Base-by-base conservation (phyloP, 2,888 invertebrate species). In the Cataglyphis altisquamis region DNA sequence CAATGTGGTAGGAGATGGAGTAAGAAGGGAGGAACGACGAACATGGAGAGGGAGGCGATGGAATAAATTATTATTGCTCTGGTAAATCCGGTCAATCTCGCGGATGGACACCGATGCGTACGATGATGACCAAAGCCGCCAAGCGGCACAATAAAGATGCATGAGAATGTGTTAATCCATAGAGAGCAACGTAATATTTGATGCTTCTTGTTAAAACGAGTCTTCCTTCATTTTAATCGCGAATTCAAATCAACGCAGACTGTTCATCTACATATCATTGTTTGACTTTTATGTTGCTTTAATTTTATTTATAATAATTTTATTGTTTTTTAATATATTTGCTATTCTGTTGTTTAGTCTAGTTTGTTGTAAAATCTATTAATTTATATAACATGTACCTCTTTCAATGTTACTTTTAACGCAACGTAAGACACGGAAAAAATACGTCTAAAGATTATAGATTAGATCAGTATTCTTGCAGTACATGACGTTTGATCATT, bases 51-150 rank as follows among this genome's bases (percentile, higher is more conserved):
- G 25, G 78, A 45, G 60, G 67, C 77, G 77, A 88, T 85, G 88
- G 88, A 91, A 92, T 93, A 91, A 92, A 92, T 93, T 92, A 92
- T 93, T 90, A 91, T 92, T 90, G 88, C 91, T 86, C 88, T 88
- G 87, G 90, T 89, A 92, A 93, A 92, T 92, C 91, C 91, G 90
- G 90, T 90, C 90, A 91, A 91, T 92, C 91, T 91, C 88, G 87
- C 73, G 87, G 87, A 90, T 83, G 87, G 89, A 89, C 89, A 90
- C 88, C 87, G 86, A 87, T 87, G 89, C 82, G 84, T 29, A 67
- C 82, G 83, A 88, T 88, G 87, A 90, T 88, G 87, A 89, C 78
- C 81, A 82, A 80, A 72, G 82, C 83, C 84, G 63, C 74, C 87
- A 86, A 87, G 68, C 82, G 78, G 39, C 78, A 82, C 86, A 89